phyloP scores from a whole-genome alignment of 2,113 vertebrate genomes.

The Hyperopisus bebe region DNA sequence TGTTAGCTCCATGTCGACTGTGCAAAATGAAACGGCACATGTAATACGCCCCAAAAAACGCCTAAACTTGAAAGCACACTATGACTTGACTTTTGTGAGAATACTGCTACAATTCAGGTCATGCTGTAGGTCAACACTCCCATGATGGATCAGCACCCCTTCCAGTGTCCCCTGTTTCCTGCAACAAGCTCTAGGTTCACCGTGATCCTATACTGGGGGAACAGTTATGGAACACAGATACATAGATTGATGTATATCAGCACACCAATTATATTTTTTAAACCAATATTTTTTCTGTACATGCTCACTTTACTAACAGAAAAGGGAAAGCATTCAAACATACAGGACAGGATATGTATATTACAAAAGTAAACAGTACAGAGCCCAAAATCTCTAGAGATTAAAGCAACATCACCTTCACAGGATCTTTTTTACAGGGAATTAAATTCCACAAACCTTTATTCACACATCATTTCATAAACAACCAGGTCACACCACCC shows the following conservation, averaged over 20 bases:
- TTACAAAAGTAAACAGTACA: neutral
- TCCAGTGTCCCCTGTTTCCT: neutral
- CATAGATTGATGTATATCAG: neutral
- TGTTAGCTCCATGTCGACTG: neutral
- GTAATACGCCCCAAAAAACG: neutral
- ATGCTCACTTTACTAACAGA: neutral
- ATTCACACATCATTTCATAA: neutral
- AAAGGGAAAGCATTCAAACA: constrained; percentile 2
- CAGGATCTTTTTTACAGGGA: neutral
- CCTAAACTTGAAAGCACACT: neutral
- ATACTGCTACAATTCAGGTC: neutral
- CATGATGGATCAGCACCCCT: neutral
- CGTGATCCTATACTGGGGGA: neutral
- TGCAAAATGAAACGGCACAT: neutral
- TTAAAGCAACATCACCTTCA: neutral
- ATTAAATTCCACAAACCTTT: neutral
- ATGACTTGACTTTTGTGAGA: neutral
- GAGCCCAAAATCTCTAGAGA: neutral
- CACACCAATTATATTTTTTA: neutral
- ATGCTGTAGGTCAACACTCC: neutral
- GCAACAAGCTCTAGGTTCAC: neutral
- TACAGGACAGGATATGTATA: neutral
- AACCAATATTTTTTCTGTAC: neutral
- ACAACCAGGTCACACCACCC: neutral
- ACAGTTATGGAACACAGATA: neutral